phyloP scores from a whole-genome alignment of 1,140 invertebrate genomes.

The Linepithema humile region DNA sequence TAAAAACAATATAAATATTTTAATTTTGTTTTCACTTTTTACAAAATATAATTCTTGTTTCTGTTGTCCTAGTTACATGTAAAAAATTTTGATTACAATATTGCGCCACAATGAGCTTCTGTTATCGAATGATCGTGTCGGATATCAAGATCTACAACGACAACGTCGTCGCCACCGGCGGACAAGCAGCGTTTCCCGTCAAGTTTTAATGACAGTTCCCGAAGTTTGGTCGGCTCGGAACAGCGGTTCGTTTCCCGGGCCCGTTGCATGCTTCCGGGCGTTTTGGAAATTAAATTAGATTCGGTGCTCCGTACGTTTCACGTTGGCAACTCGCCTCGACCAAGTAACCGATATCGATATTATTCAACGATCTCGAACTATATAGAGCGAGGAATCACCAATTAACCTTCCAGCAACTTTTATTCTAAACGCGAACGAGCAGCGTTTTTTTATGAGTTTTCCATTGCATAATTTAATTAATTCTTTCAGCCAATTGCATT shows the following conservation, averaged over 20 bases:
- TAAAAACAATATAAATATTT: background rate
- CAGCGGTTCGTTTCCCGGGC: constrained; percentile 40
- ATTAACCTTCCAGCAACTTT: background rate
- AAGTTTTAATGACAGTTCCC: constrained; percentile 68
- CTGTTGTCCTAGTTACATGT: background rate
- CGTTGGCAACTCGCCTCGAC: background rate
- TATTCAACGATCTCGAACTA: background rate
- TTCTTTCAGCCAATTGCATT: background rate
- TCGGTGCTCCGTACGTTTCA: constrained; percentile 14
- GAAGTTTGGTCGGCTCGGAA: constrained; percentile 49
- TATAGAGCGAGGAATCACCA: background rate
- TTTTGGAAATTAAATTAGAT: constrained; percentile 70
- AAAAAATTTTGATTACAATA: background rate
- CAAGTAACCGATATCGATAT: background rate
- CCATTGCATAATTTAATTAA: background rate
- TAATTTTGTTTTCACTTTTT: background rate
- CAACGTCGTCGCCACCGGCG: background rate
- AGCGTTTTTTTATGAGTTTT: background rate
- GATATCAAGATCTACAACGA: constrained; percentile 55
- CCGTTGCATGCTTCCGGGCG: constrained; percentile 33
- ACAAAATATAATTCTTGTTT: background rate
- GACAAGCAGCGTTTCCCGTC: constrained; percentile 48
- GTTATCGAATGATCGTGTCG: background rate
- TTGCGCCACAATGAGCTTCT: background rate
- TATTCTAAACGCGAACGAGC: background rate